These are phyloP conservation scores for Junonia oenone DNA, from an alignment of 2,888 invertebrate genomes.

Conservation along the genomic window DNA sequence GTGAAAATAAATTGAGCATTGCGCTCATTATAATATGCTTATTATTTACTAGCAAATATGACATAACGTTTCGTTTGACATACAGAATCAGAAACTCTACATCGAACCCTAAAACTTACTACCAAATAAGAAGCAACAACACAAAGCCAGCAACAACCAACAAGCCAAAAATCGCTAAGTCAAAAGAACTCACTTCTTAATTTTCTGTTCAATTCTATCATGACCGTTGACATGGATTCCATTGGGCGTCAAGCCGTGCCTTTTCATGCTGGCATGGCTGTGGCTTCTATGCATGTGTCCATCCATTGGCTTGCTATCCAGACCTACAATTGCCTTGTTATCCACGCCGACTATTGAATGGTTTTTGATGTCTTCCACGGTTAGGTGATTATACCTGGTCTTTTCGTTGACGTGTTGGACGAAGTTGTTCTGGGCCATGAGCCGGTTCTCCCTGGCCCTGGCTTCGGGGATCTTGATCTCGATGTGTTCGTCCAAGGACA, in stretches of 20 bases:
- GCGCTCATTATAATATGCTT: no score
- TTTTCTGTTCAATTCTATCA: constrained; percentile 51
- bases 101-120: no score
- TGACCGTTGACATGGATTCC: constrained; percentile 60
- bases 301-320: constrained; percentile 26
- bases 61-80: no score
- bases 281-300: constrained; percentile 68
- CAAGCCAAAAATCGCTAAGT: neutral
- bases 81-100: no score
- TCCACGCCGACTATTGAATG: constrained; percentile 28
- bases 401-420: constrained; percentile 69
- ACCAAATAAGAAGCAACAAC: neutral
- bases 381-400: constrained; percentile 59
- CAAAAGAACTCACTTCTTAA: constrained; percentile 59
- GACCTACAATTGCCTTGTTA: constrained; percentile 26
- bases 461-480: constrained; percentile 79
- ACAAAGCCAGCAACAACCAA: neutral
- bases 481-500: constrained; percentile 80
- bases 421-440: constrained; percentile 72
- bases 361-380: constrained; percentile 52
- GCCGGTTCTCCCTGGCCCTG: constrained; percentile 66
- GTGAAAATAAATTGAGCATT: no score
- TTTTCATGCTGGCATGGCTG: constrained; percentile 70
- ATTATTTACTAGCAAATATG: no score
- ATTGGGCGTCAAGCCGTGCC: constrained; percentile 58